These are phyloP conservation scores for Iselma pallidipennis DNA, from an alignment of 2,888 invertebrate genomes.

Conservation along the genomic window DNA sequence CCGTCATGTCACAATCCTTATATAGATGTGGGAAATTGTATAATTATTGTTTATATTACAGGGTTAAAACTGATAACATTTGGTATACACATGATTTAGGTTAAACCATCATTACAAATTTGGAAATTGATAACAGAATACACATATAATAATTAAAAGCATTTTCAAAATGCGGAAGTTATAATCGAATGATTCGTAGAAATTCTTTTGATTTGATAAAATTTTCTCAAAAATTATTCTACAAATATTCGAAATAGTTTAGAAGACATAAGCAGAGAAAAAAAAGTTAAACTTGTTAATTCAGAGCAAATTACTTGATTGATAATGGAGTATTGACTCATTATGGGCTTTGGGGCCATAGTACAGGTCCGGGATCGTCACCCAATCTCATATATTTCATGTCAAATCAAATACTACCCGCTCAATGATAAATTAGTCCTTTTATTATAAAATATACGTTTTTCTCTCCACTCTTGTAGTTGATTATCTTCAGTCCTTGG, in stretches of 20 bases:
- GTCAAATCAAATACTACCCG: slow-evolving; percentile 2
- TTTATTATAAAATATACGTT: not conserved
- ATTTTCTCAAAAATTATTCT: too few relatives aligned
- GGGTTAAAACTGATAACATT: slow-evolving; percentile 19
- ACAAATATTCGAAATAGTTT: too few relatives aligned
- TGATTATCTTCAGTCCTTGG: too few relatives aligned
- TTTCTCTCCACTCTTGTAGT: not conserved
- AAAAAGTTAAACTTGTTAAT: not conserved
- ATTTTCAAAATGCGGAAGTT: slow-evolving; percentile 16
- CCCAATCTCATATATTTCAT: slow-evolving; percentile 6
- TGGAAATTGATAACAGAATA: slow-evolving; percentile 15
- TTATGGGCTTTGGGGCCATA: slow-evolving; percentile 12
- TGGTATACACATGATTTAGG: slow-evolving; percentile 13
- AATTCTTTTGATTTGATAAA: not conserved
- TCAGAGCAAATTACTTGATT: not conserved
- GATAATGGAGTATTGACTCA: slow-evolving; percentile 14
- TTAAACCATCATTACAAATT: slow-evolving; percentile 22
- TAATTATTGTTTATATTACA: slow-evolving; percentile 17
- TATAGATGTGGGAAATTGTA: slow-evolving; percentile 4
- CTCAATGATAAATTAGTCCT: slow-evolving; percentile 6
- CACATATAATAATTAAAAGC: not conserved
- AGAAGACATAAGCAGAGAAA: not conserved
- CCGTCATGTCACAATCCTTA: too few relatives aligned
- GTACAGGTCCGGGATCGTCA: slow-evolving; percentile 27
- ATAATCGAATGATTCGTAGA: slow-evolving; percentile 2